Evolutionary conservation across 64 coral and sea anemone genomes (phyloP).

Genomic region (Actinia equina): DNA sequence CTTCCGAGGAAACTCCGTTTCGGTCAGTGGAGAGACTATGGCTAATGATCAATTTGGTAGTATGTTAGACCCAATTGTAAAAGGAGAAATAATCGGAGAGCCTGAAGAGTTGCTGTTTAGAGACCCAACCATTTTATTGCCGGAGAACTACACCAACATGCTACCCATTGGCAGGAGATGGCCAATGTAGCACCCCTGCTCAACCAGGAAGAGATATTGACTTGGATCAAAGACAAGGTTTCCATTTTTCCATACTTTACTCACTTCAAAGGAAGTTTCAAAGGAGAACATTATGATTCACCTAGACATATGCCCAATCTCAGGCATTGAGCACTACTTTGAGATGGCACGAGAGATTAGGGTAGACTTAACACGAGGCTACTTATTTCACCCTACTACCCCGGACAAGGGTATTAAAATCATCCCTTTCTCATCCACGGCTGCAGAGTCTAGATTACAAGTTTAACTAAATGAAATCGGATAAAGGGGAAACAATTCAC

Average conservation of each 20-base stretch:
- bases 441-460: not conserved
- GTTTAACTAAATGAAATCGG: not conserved
- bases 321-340: not conserved
- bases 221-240: not conserved
- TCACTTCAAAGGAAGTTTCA: slow-evolving; percentile 17
- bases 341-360: not conserved
- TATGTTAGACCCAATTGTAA: not conserved
- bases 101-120: not conserved
- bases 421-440: not conserved
- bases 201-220: not conserved
- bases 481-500: slow-evolving; percentile 12
- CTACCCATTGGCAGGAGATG: not conserved
- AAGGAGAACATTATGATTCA: slow-evolving; percentile 6
- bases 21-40: not conserved
- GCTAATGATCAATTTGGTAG: not conserved
- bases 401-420: not conserved
- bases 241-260: slow-evolving; percentile 7
- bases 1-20: not conserved
- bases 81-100: not conserved
- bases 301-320: not conserved
- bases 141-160: not conserved
- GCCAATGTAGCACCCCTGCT: not conserved
- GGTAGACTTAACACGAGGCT: slow-evolving; percentile 19
- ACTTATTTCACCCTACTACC: not conserved
- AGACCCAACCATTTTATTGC: not conserved